Base-by-base conservation (phyloP, 2,797 vertebrate genomes). In the Setipinna tenuifilis region DNA sequence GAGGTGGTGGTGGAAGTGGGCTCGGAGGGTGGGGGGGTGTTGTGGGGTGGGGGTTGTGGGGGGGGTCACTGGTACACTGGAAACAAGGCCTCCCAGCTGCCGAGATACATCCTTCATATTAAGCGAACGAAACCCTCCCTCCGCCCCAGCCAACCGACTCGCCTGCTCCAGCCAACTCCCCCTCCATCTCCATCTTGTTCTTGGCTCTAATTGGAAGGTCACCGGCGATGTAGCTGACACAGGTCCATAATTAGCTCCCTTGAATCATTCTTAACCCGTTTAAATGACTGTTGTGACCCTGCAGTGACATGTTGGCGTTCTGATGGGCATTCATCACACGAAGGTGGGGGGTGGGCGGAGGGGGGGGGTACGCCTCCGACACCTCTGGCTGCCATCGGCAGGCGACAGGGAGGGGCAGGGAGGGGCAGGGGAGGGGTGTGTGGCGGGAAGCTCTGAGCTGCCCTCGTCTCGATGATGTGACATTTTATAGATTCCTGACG, bases 131-230 rank as follows among this genome's bases (percentile, higher is more conserved):
- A 68, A 88, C 62, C 41, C 6, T 35, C 68, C 28, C 68, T 16
- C 68, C 5, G 35, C 10, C 3, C 25, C 71, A 78, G 31, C 17
- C 35, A 78, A 41, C 35, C 71, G 44, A 19, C 9, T 54, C 14
- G 50, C 50, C 14, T 54, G 50, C 3, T 54, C 50, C 50, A 54
- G 50, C 50, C 50, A 54, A 54, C 50, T 54, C 9, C 50, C 50
- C 50, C 50, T 7, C 9, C 50, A 54, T 31, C 71, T 78, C 35
- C 75, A 59, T 58, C 25, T 7, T 25, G 68, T 84, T 80, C 83
- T 88, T 87, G 83, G 83, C 87, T 89, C 88, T 86, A 83, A 88
- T 82, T 87, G 85, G 83, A 88, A 89, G 88, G 87, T 89, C 90
- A 86, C 28, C 81, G 41, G 65, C 87, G 75, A 59, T 86, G 87